Evolutionary conservation across 2,888 invertebrate genomes (phyloP).

Genomic region (Griposia aprilina): DNA sequence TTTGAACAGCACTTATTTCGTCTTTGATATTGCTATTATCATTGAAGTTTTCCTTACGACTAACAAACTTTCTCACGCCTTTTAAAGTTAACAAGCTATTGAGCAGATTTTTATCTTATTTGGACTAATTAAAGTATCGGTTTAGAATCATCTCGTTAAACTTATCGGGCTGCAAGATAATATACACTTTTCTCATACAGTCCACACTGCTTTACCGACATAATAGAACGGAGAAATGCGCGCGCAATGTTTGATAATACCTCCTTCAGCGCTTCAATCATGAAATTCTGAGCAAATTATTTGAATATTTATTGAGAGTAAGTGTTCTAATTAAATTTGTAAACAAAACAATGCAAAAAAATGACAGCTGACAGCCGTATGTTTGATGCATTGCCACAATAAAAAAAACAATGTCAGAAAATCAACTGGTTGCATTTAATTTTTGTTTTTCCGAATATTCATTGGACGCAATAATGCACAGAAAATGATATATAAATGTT

Average conservation of each 20-base stretch:
- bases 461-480: neutral
- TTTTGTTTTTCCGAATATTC: neutral
- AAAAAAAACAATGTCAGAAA: constrained; percentile 25
- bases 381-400: constrained; percentile 31
- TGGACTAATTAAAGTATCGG: constrained; percentile 55
- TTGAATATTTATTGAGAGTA: neutral
- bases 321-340: constrained; percentile 8
- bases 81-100: neutral
- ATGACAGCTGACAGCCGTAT: constrained; percentile 35
- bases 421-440: neutral
- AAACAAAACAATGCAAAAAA: constrained; percentile 39
- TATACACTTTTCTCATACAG: constrained; percentile 26
- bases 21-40: neutral
- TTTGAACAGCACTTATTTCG: constrained; percentile 29
- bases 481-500: neutral
- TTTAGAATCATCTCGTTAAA: constrained; percentile 65
- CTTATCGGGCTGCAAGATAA: constrained; percentile 55
- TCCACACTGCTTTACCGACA: constrained; percentile 68
- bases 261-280: constrained; percentile 70
- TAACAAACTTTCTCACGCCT: neutral
- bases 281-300: neutral
- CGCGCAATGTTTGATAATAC: constrained; percentile 74
- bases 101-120: neutral
- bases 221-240: constrained; percentile 66
- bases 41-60: neutral